A percentile compares a stretch with the other conserved stretches of the same genome.
Evolutionary conservation across 2,797 vertebrate species (phyloP).

Genomic region (Pangasius larnaudii): DNA sequence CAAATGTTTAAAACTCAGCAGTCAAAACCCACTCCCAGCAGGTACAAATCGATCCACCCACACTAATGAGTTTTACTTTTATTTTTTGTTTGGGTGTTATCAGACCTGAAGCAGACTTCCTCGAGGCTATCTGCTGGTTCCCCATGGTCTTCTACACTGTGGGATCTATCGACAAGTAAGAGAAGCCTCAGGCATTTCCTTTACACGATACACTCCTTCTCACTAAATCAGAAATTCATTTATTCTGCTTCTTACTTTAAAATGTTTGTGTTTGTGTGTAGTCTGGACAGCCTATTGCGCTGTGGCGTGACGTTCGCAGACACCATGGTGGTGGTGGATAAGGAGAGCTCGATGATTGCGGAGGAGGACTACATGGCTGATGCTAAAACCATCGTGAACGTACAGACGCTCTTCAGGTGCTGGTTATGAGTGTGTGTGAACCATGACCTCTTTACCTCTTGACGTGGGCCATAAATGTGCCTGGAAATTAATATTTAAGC

Average conservation of each 20-base stretch:
- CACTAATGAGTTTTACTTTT: neutral
- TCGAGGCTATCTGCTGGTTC: conserved; percentile 87
- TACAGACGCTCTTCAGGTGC: conserved; percentile 85
- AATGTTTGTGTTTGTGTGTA: conserved; percentile 52
- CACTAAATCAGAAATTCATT: neutral
- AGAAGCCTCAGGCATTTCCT: conserved; percentile 26
- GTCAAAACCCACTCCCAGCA: neutral
- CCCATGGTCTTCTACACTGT: conserved; percentile 87
- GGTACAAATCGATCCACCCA: neutral
- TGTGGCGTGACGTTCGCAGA: conserved; percentile 83
- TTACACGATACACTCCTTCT: neutral
- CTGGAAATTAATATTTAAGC: conserved; percentile 1
- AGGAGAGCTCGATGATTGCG: conserved; percentile 86
- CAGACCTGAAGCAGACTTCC: conserved; percentile 84
- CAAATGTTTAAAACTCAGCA: neutral
- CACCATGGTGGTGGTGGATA: conserved; percentile 87
- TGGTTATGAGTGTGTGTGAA: neutral
- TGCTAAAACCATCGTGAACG: conserved; percentile 85
- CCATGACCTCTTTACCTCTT: neutral
- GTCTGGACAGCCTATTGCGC: conserved; percentile 82
- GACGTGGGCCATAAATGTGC: neutral
- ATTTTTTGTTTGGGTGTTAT: conserved; percentile 15
- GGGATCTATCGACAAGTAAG: conserved; percentile 87
- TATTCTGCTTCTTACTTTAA: neutral
- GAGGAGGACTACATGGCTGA: conserved; percentile 89